Evolutionary conservation across 2,797 vertebrate genomes (phyloP).

Genomic region (Leptoclinus maculatus): DNA sequence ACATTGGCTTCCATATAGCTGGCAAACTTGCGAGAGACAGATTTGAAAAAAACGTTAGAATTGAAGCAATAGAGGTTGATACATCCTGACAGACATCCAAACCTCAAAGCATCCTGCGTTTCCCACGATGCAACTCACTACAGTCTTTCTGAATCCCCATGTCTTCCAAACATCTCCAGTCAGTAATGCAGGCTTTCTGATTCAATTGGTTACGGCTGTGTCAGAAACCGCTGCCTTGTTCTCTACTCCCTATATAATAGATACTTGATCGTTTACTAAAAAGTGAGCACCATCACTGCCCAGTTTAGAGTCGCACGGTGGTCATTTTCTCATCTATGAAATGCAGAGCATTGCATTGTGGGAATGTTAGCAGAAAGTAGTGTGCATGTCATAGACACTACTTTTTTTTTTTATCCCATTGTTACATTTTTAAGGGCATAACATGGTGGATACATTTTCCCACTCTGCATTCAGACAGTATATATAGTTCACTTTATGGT

Average conservation of each 20-base stretch:
- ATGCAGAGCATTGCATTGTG: background rate
- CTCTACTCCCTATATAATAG: background rate
- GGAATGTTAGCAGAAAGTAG: background rate
- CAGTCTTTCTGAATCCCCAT: background rate
- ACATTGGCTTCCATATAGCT: background rate
- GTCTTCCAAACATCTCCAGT: background rate
- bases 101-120: background rate
- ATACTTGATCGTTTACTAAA: background rate
- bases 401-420: too few relatives aligned
- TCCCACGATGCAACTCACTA: background rate
- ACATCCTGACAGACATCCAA: background rate
- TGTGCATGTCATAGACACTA: too few relatives aligned
- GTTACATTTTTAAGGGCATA: background rate
- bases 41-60: background rate
- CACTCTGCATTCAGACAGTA: background rate
- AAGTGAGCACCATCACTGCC: background rate
- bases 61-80: background rate
- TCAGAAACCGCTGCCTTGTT: background rate
- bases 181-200: too few relatives aligned
- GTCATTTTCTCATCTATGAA: background rate
- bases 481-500: background rate
- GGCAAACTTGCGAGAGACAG: background rate
- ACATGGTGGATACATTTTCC: background rate
- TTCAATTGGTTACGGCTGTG: too few relatives aligned
- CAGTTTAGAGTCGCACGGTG: background rate